phyloP scores from a whole-genome alignment of 2,888 invertebrate species.

The Xylota segnis region DNA sequence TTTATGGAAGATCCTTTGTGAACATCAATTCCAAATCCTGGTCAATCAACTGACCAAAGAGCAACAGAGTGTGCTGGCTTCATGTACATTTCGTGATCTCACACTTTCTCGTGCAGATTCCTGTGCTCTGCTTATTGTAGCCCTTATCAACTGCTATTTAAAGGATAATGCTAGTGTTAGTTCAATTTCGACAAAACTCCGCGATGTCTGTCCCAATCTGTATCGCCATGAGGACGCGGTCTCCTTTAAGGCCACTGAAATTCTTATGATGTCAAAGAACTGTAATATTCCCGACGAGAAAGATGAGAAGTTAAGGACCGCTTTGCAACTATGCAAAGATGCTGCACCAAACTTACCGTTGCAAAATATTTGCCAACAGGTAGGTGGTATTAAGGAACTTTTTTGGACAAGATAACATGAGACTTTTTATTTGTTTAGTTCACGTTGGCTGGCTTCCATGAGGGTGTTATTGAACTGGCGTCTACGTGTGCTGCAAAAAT shows the following conservation, averaged over 20 bases:
- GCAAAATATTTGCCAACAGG: conserved; percentile 92
- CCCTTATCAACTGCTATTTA: conserved; percentile 95
- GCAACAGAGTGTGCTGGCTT: conserved; percentile 87
- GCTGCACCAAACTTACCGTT: conserved; percentile 95
- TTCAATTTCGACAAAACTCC: conserved; percentile 93
- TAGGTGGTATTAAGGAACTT: conserved; percentile 25
- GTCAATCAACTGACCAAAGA: conserved; percentile 89
- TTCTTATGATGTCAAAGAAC: conserved; percentile 92
- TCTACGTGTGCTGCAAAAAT: conserved; percentile 92
- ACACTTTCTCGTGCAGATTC: conserved; percentile 86
- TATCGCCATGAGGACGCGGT: conserved; percentile 98
- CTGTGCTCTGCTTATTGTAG: conserved; percentile 91
- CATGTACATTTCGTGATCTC: conserved; percentile 86
- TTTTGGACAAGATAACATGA: no score
- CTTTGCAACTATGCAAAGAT: conserved; percentile 93
- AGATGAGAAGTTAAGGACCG: conserved; percentile 90
- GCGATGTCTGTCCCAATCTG: conserved; percentile 96
- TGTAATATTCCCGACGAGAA: conserved; percentile 91
- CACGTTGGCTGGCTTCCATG: conserved; percentile 91
- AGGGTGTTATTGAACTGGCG: conserved; percentile 95
- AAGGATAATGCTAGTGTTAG: conserved; percentile 98
- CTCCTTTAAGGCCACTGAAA: conserved; percentile 97
- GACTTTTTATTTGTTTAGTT: conserved; percentile 84
- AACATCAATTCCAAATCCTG: conserved; percentile 95
- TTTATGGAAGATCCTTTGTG: conserved; percentile 96